These are phyloP conservation scores for Lepetodrilus schrolli DNA, from an alignment of 2,888 invertebrate species.

Conservation along the genomic window DNA sequence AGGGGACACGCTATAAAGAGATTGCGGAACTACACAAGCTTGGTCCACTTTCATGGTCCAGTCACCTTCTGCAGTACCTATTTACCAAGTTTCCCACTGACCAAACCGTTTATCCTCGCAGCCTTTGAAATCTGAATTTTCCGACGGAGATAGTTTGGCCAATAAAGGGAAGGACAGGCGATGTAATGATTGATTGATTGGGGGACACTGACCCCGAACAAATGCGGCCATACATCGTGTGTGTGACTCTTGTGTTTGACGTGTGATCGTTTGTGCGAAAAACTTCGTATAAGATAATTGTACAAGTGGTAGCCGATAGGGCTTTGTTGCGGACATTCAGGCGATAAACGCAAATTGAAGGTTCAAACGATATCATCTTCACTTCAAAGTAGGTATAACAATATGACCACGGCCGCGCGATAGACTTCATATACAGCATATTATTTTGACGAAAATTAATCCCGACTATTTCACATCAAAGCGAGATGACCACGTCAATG, in stretches of 20 bases:
- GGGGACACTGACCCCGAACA: not conserved
- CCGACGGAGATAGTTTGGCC: not conserved
- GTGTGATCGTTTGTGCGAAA: constrained; percentile 10
- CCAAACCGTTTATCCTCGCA: too few species aligned
- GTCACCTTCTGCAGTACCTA: too few species aligned
- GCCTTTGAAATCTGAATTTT: not conserved
- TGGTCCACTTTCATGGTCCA: too few species aligned
- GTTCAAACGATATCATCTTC: not conserved
- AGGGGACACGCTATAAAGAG: too few species aligned
- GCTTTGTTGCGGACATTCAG: not conserved
- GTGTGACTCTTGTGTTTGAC: not conserved
- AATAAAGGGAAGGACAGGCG: not conserved
- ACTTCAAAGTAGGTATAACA: constrained; percentile 4
- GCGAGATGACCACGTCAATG: not conserved
- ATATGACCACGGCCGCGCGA: not conserved
- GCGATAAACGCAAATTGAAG: not conserved
- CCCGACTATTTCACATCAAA: not conserved
- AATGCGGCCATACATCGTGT: not conserved
- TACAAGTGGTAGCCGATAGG: not conserved
- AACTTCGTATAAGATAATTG: not conserved
- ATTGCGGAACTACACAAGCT: too few species aligned
- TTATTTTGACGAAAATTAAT: constrained; percentile 15
- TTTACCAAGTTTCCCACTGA: too few species aligned
- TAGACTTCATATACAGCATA: not conserved
- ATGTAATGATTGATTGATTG: not conserved